Evolutionary conservation across 2,888 invertebrate genomes (phyloP), one percentile per base, ranked within the genome.

Genomic region (Trimorus sp.): DNA sequence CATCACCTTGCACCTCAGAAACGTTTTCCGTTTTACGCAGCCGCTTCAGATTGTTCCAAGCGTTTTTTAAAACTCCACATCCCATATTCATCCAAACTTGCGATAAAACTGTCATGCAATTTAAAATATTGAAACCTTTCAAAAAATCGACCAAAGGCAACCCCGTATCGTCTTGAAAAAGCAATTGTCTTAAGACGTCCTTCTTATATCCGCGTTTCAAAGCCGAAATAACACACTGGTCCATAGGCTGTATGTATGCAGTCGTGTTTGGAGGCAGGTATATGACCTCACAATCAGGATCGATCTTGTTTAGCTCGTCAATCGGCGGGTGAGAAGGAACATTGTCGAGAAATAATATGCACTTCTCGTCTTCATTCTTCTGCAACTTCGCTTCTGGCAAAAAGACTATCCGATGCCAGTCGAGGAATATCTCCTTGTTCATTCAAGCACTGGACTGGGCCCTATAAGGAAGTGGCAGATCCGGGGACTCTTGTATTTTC

Each of bases 401-500:
- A 60, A 79, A 79, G 12, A 79, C 51, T 7, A 66, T 12, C 36
- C 36, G 37, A 16, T 66, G 73, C 79, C 73, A 79, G 0, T 73
- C 26, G 4, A 42, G 3, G 51, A 79, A 79, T n/a, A 73, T 40
- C 5, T n/a, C 0, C 6, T 49, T 26, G 36, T 75, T 54, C 78
- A 82, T 78, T 75, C 78, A 82, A 5, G 82, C 53, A 45, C 16
- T 78, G 0, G 48, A 40, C 40, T 78, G 78, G 0, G 59, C 59
- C 4, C 6, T 11, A 53, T 82, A 82, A 51, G 36, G 15, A 1
- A 82, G 15, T 5, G 73, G 69, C 5, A 73, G 51, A 11, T 69
- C n/a, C 85, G 71, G 16, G 87, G 85, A n/a, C 86, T 88, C 68
- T 85, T 83, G 15, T 85, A 84, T 83, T 88, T 88, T 0, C 88